Conservation (phyloP, 64 coral and sea anemone species). For the Stylophora pistillata region DNA sequence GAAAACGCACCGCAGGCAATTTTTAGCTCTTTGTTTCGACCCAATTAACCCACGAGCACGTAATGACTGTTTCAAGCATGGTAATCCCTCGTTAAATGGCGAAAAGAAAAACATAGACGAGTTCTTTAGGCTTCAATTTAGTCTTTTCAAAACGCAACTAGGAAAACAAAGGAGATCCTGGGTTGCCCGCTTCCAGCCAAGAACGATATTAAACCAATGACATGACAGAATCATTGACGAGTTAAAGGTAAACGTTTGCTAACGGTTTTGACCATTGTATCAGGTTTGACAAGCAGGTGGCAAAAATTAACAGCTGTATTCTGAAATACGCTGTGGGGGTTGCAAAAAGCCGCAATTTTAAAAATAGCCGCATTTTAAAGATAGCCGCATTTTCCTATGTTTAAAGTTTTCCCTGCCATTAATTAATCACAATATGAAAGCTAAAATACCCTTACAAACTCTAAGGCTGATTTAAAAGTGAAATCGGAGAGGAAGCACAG, state of each 20-base stretch:
- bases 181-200: slow-evolving; percentile 6
- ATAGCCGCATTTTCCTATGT: no score
- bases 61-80: background rate
- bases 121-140: background rate
- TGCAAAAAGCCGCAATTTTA: no score
- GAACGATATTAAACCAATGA: background rate
- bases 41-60: slow-evolving; percentile 4
- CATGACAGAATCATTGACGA: slow-evolving; percentile 5
- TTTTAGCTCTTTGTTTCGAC: background rate
- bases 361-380: no score
- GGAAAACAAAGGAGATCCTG: background rate
- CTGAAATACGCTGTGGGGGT: background rate
- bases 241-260: slow-evolving; percentile 13
- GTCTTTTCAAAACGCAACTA: background rate
- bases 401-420: no score
- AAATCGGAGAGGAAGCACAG: no score
- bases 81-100: background rate
- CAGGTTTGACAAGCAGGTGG: slow-evolving; percentile 1
- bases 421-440: no score
- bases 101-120: background rate
- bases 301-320: background rate
- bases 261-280: slow-evolving; percentile 11
- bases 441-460: no score
- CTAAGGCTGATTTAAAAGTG: no score
- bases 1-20: background rate